Percentiles rank a stretch among this genome's conserved stretches.
These are phyloP conservation scores for Formica exsecta DNA, from an alignment of 1,140 invertebrate species.

Conservation along the genomic window DNA sequence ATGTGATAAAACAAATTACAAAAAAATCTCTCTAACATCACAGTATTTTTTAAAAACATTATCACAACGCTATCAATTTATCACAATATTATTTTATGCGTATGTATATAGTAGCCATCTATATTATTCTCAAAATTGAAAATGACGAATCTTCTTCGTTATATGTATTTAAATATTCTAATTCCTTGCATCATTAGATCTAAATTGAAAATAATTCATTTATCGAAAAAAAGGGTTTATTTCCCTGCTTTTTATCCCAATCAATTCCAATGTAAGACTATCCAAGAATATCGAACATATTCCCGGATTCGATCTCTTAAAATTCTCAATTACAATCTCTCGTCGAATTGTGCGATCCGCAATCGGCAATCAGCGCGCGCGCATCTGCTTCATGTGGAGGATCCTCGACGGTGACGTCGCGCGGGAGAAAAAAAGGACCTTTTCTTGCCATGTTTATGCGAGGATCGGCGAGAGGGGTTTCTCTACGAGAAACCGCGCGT, in stretches of 20 bases:
- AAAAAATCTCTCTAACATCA: not conserved
- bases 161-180: not conserved
- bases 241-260: not conserved
- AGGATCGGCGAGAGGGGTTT: constrained; percentile 58
- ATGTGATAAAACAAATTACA: not conserved
- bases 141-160: not conserved
- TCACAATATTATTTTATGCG: too few relatives aligned
- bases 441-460: constrained; percentile 46
- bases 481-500: constrained; percentile 73
- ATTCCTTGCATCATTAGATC: not conserved
- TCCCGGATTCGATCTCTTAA: not conserved
- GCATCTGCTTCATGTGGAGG: constrained; percentile 50
- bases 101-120: too few relatives aligned
- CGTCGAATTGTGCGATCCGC: constrained; percentile 25
- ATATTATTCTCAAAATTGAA: not conserved
- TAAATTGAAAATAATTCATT: not conserved
- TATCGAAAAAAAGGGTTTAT: not conserved
- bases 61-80: not conserved
- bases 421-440: constrained; percentile 39
- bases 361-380: constrained; percentile 48
- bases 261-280: not conserved
- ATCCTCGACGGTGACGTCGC: constrained; percentile 52
- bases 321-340: constrained; percentile 26
- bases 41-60: not conserved
- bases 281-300: not conserved